Conservation (phyloP, 2,113 vertebrate genomes). For the Larimichthys polyactis region DNA sequence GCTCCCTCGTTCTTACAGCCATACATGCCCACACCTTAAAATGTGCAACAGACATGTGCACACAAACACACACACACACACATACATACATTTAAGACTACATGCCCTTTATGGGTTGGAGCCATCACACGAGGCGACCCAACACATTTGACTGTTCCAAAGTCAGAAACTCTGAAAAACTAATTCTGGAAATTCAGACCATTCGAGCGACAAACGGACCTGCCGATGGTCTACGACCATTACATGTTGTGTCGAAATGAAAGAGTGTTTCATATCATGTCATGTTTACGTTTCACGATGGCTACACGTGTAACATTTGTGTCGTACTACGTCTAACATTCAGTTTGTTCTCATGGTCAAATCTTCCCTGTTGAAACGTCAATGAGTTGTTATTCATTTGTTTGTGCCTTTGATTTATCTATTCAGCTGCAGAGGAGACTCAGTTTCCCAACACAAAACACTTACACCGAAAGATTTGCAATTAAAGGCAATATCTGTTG, state of each 20-base stretch:
- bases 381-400: conserved; percentile 85
- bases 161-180: conserved; percentile 57
- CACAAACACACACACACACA: conserved; percentile 39
- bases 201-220: conserved; percentile 17
- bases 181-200: conserved; percentile 50
- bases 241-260: conserved; percentile 47
- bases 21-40: conserved; percentile 81
- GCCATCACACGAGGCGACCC: conserved; percentile 63
- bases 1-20: conserved; percentile 80
- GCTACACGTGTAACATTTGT: conserved; percentile 41
- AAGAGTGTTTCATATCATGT: conserved; percentile 63
- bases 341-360: conserved; percentile 61
- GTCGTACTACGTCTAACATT: conserved; percentile 37
- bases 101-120: conserved; percentile 64
- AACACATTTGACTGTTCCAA: conserved; percentile 63
- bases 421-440: conserved; percentile 62
- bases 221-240: conserved; percentile 37
- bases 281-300: conserved; percentile 68
- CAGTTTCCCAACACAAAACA: conserved; percentile 32
- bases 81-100: conserved; percentile 56
- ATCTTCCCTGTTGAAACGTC: conserved; percentile 43
- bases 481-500: conserved; percentile 25
- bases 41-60: conserved; percentile 50
- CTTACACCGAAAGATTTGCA: neutral
- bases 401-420: conserved; percentile 87